Conservation (phyloP, 2,888 invertebrate genomes). For the Opisthograptis luteolata region DNA sequence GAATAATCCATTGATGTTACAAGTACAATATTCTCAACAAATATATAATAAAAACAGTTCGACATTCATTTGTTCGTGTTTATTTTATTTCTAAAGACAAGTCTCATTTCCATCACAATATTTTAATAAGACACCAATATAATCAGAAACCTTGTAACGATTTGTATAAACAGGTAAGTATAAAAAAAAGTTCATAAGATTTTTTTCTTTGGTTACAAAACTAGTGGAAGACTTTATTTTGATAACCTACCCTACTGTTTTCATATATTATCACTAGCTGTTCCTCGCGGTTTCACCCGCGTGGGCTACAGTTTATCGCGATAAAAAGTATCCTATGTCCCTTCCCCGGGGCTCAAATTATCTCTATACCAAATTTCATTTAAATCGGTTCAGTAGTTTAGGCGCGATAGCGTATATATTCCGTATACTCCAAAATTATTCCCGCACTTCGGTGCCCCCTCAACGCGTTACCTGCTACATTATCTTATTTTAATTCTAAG, state of each 20-base stretch:
- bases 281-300: no score
- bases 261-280: no score
- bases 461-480: no score
- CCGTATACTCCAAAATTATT: no score
- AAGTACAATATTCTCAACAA: background rate
- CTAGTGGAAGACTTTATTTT: constrained; percentile 8
- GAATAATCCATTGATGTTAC: background rate
- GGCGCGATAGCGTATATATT: no score
- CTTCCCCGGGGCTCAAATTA: no score
- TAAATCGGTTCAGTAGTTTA: no score
- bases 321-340: no score
- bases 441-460: no score
- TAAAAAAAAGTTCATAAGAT: background rate
- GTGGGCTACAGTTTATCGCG: no score
- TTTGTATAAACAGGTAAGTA: background rate
- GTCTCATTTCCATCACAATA: background rate
- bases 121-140: background rate
- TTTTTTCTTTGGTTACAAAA: constrained; percentile 15
- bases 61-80: background rate
- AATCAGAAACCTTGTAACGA: background rate
- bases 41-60: background rate
- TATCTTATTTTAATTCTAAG: no score
- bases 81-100: background rate
- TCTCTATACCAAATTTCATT: no score
- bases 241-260: background rate